These are phyloP conservation scores for Heptranchias perlo DNA, from an alignment of 2,113 vertebrate genomes.

Conservation along the genomic window DNA sequence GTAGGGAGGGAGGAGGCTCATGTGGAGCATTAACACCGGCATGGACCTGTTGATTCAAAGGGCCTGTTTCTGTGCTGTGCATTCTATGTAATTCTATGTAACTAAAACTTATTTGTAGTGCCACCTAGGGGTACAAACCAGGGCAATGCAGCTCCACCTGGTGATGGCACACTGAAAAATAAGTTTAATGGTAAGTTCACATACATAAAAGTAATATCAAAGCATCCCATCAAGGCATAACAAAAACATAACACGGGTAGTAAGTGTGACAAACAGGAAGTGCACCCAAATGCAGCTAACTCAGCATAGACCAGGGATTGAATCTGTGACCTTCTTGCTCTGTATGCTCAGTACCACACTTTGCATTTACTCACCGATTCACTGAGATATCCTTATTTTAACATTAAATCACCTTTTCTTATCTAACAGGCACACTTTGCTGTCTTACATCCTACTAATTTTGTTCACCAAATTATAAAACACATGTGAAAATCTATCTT, in stretches of 20 bases:
- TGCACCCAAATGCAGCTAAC: not conserved
- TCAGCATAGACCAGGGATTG: not conserved
- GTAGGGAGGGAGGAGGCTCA: no score
- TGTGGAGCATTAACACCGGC: no score
- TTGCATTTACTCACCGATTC: not conserved
- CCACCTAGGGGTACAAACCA: not conserved
- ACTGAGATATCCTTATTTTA: not conserved
- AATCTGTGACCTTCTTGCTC: not conserved
- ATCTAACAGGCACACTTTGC: not conserved
- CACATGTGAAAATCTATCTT: not conserved
- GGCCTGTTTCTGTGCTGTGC: no score
- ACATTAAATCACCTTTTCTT: not conserved
- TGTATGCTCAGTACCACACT: not conserved
- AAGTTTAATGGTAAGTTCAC: not conserved
- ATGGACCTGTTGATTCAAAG: no score
- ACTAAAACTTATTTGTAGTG: not conserved
- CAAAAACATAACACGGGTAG: not conserved
- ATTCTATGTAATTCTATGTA: no score
- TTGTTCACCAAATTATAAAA: not conserved
- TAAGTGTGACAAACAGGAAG: not conserved
- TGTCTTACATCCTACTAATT: not conserved
- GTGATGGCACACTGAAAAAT: not conserved
- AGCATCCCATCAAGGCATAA: not conserved
- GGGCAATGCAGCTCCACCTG: not conserved
- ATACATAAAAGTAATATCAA: not conserved